A percentile compares a stretch with the other conserved stretches of the same genome.
These are phyloP conservation scores for Sturmia bella DNA, from an alignment of 2,888 invertebrate species.

Conservation along the genomic window DNA sequence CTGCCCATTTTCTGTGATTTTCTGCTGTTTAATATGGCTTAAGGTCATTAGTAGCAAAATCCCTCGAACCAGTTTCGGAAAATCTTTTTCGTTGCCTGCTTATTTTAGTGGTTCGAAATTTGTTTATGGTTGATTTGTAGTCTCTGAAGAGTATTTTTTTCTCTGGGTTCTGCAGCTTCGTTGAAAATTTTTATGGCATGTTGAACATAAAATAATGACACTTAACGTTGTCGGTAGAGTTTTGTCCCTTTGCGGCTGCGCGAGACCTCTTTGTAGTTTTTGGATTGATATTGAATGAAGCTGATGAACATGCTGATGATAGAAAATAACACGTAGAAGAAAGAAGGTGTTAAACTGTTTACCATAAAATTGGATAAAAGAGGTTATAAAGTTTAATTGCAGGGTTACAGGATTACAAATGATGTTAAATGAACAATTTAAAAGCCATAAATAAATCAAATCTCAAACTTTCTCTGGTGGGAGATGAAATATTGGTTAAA, in stretches of 20 bases:
- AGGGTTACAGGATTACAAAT: slow-evolving; percentile 38
- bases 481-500: neutral
- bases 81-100: slow-evolving; percentile 8
- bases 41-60: slow-evolving; percentile 70
- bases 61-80: slow-evolving; percentile 66
- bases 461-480: slow-evolving; percentile 43
- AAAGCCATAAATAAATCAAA: slow-evolving; percentile 48
- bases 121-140: slow-evolving; percentile 43
- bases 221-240: slow-evolving; percentile 52
- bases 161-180: slow-evolving; percentile 17
- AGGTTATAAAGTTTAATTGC: slow-evolving; percentile 61
- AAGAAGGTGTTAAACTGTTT: slow-evolving; percentile 65
- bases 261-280: slow-evolving; percentile 5
- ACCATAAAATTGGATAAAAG: slow-evolving; percentile 56
- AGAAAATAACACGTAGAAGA: neutral
- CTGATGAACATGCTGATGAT: slow-evolving; percentile 27
- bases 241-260: slow-evolving; percentile 14
- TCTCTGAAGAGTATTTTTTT: neutral
- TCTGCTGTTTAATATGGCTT: slow-evolving; percentile 60
- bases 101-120: slow-evolving; percentile 36
- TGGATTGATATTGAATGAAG: neutral
- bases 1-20: slow-evolving; percentile 24
- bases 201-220: slow-evolving; percentile 69
- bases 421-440: slow-evolving; percentile 56
- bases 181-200: slow-evolving; percentile 66